These are phyloP conservation scores for Cylloceria caligata DNA, from an alignment of 2,888 invertebrate species.

Conservation along the genomic window DNA sequence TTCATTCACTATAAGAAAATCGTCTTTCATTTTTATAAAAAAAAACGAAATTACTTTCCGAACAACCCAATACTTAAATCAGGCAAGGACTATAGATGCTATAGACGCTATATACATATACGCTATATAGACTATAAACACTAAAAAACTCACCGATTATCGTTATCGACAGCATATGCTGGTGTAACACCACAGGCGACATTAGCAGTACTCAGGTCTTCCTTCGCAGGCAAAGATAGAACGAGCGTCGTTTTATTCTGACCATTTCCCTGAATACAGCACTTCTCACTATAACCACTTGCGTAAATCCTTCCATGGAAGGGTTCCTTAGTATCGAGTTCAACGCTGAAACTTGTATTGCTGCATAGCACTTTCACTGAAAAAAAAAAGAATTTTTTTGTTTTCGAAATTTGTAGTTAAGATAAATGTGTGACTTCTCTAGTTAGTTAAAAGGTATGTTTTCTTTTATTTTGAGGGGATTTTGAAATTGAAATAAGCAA, in stretches of 20 bases:
- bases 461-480: no score
- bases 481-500: no score
- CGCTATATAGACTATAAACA: background rate
- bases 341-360: slow-evolving; percentile 86
- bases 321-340: slow-evolving; percentile 85
- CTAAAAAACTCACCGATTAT: slow-evolving; percentile 79
- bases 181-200: slow-evolving; percentile 80
- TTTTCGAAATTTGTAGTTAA: no score
- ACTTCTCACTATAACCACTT: slow-evolving; percentile 91
- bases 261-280: slow-evolving; percentile 87
- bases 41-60: no score
- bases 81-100: no score
- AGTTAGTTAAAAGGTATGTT: no score
- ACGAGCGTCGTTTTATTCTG: slow-evolving; percentile 86
- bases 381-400: slow-evolving; percentile 67
- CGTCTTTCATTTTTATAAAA: no score
- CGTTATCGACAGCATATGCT: slow-evolving; percentile 79
- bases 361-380: slow-evolving; percentile 93
- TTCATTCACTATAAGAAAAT: no score
- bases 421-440: no score
- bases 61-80: no score
- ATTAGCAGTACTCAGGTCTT: slow-evolving; percentile 69
- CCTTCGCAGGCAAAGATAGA: slow-evolving; percentile 86
- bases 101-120: no score
- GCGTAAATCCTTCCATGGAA: slow-evolving; percentile 92